Evolutionary conservation across 2,888 invertebrate genomes (phyloP), one percentile per base, ranked within the genome.

Genomic region (Temnothorax rugatulus): DNA sequence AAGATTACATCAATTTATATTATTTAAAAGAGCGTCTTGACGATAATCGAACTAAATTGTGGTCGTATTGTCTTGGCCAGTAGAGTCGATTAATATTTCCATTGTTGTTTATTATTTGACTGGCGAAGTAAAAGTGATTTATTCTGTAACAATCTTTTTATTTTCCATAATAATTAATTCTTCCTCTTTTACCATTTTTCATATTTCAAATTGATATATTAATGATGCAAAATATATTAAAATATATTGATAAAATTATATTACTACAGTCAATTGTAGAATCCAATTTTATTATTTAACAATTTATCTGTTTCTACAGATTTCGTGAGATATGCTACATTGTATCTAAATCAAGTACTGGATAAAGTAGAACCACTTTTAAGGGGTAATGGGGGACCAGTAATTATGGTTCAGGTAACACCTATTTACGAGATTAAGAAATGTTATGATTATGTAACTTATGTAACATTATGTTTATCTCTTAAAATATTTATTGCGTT

Each of bases 401-500:
- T 98, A 47, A 98, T 98, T 84, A 97, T 97, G 96, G 97, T 98
- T 63, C 98, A 98, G 96, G 97, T 97, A 94, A 91, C 83, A 79
- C 13, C 44, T 4, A 54, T 7, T 41, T 74, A n/a, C 3, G 2
- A n/a, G 4, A 54, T 68, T 21, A 69, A 7, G 0, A 11, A 73
- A 34, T 57, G 5, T n/a, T 44, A 64, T 52, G 4, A 18, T 73
- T 73, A 18, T n/a, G n/a, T 4, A 21, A 57, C 8, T 44, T 29
- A 11, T n/a, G 18, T 4, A 29, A 21, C 11, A 13, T 59, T 3
- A 18, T 74, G 29, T 29, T 29, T 59, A 74, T 74, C 11, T 59
- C 4, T 44, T 21, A 29, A 29, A 54, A 54, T 74, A n/a, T 18
- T n/a, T 74, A n/a, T 18, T n/a, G 9, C 15, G 3, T 59, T 18